Evolutionary conservation across 2,113 vertebrate genomes (phyloP), one percentile per base, ranked within the genome.

Genomic region (Crotalus helleri): DNA sequence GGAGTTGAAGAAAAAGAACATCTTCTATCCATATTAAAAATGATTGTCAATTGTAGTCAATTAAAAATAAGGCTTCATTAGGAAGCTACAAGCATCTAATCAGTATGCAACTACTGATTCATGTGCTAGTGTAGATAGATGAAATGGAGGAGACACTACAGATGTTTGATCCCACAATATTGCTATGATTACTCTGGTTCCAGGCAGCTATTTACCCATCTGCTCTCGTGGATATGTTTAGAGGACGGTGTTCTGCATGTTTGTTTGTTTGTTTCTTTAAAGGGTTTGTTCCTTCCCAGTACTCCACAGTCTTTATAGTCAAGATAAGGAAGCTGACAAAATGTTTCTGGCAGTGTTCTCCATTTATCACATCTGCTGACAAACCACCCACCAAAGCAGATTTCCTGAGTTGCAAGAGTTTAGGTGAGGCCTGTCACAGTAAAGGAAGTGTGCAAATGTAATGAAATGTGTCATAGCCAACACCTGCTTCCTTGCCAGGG

Each of bases 401-500:
- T 93, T 96, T 94, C 92, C 89, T 94, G 85, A 95, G 44, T 94
- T 87, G 6, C 89, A 59, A 9, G 1, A 11, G 29, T 4, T 57
- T 46, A 54, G 3, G 26, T 88, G 53, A n/a, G 39, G 85, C 86
- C 86, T 94, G 15, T 61, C 90, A 49, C 90, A 93, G 61, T 7
- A 12, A 81, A 46, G 51, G 93, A 92, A 85, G 57, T 85, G 46
- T 94, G 49, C 86, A 91, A 58, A 85, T 92, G 44, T 81, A 49
- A 24, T 92, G 87, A 94, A 94, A 96, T 59, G 24, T 57, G 64
- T 94, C 95, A 96, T 85, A 57, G 26, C 0, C 24, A 81, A 24
- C 92, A 95, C 24, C 54, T 88, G 21, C 91, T 95, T 97, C 95
- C 93, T 94, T 91, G 89, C 88, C 51, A 92, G 90, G 49, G 39